phyloP scores from a whole-genome alignment of 2,113 vertebrate species.

The Bufo bufo region DNA sequence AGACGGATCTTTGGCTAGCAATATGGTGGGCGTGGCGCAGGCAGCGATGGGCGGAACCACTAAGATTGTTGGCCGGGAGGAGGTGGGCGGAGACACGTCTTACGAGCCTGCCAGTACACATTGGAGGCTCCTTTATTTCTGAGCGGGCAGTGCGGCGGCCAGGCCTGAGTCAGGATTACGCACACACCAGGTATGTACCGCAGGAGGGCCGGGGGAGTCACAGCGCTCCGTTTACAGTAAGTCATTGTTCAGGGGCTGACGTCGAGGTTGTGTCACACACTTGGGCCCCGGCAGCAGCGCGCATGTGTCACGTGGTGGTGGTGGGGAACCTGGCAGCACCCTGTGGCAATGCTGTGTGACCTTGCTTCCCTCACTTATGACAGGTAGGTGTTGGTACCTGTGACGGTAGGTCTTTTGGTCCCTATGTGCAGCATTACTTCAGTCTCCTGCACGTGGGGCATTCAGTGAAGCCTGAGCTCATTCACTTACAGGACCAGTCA shows the following conservation, averaged over 20 bases:
- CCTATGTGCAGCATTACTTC: background rate
- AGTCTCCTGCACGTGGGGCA: background rate
- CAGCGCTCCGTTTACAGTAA: background rate
- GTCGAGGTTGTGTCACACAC: no score
- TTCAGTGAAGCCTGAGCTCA: no score
- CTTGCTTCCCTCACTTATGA: background rate
- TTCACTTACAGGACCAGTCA: no score
- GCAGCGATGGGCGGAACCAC: background rate
- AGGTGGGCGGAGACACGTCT: constrained; percentile 10
- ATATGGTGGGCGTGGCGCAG: background rate
- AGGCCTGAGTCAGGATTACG: background rate
- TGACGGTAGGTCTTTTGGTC: no score
- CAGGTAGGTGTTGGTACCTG: background rate
- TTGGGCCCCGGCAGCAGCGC: background rate
- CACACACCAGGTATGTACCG: background rate
- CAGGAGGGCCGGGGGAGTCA: background rate
- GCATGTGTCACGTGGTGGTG: constrained; percentile 16
- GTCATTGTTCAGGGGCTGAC: background rate
- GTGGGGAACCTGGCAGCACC: background rate
- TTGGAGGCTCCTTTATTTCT: background rate
- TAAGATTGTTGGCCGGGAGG: background rate
- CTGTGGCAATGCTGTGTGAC: background rate
- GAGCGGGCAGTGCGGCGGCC: background rate
- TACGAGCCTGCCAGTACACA: background rate
- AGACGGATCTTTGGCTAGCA: background rate